A percentile compares a stretch with the other conserved stretches of the same genome.
Conservation (phyloP, 2,797 vertebrate genomes). For the Sebastes taczanowskii region DNA sequence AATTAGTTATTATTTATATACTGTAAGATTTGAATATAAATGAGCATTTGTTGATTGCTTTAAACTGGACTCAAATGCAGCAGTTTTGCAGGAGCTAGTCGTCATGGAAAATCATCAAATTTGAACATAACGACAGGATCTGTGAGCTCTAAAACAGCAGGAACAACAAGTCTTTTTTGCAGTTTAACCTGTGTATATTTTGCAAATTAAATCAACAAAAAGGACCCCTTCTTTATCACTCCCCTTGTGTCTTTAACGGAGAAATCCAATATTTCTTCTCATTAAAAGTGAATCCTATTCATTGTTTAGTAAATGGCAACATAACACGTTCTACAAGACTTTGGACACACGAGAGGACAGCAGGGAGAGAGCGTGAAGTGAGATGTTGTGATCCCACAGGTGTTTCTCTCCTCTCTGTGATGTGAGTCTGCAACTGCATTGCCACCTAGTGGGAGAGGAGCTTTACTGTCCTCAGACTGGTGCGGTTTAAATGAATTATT, state of each 20-base stretch:
- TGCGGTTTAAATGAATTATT: background rate
- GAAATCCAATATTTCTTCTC: slow-evolving; percentile 2
- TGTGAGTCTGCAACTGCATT: slow-evolving; percentile 69
- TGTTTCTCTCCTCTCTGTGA: slow-evolving; percentile 45
- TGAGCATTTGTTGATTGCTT: background rate
- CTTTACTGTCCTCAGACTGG: slow-evolving; percentile 25
- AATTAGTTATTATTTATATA: background rate
- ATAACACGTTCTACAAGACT: slow-evolving; percentile 35
- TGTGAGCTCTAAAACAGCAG: background rate
- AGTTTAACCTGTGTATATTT: background rate
- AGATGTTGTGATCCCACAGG: slow-evolving; percentile 63
- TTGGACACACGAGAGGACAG: slow-evolving; percentile 21
- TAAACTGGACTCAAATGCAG: background rate
- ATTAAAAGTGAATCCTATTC: slow-evolving; percentile 17
- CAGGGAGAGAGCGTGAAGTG: slow-evolving; percentile 50
- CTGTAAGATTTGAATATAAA: background rate
- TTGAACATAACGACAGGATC: background rate
- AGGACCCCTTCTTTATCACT: background rate
- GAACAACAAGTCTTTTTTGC: background rate
- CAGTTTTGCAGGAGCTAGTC: background rate
- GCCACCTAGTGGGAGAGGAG: slow-evolving; percentile 77
- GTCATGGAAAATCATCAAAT: background rate
- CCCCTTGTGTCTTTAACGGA: background rate
- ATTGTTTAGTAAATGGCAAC: slow-evolving; percentile 32
- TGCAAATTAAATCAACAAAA: background rate